A percentile compares a stretch with the other conserved stretches of the same genome.
Conservation (phyloP, 2,113 vertebrate genomes). For the Morone saxatilis region DNA sequence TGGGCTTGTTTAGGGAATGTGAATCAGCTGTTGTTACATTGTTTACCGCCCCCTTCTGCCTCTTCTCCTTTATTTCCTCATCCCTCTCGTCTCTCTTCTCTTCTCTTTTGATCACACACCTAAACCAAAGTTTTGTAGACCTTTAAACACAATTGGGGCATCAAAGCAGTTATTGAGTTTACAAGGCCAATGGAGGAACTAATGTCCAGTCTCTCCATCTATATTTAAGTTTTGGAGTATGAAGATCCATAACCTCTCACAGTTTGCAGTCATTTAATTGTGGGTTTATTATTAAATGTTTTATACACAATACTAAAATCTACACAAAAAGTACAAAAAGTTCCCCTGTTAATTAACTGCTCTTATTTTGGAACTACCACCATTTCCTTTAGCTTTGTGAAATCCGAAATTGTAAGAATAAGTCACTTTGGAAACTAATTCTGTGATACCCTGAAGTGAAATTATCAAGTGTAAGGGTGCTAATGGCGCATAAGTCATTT, state of each 20-base stretch:
- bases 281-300: not conserved
- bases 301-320: not conserved
- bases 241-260: not conserved
- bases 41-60: slow-evolving; percentile 16
- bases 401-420: slow-evolving; percentile 11
- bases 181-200: not conserved
- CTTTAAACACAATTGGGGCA: slow-evolving; percentile 6
- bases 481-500: slow-evolving; percentile 28
- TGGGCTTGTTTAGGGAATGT: slow-evolving; percentile 51
- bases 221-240: not conserved
- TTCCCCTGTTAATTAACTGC: not conserved
- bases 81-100: not conserved
- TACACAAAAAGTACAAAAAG: not conserved
- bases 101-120: slow-evolving; percentile 12
- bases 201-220: not conserved
- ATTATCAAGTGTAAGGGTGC: not conserved
- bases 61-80: slow-evolving; percentile 16
- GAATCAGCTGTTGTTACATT: slow-evolving; percentile 55
- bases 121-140: slow-evolving; percentile 6
- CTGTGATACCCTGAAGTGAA: slow-evolving; percentile 16
- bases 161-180: not conserved
- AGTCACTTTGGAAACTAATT: slow-evolving; percentile 28
- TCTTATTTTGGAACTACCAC: not conserved
- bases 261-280: not conserved
- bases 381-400: slow-evolving; percentile 4